Evolutionary conservation across 2,113 vertebrate species (phyloP).

Genomic region (Notiomystis cincta): DNA sequence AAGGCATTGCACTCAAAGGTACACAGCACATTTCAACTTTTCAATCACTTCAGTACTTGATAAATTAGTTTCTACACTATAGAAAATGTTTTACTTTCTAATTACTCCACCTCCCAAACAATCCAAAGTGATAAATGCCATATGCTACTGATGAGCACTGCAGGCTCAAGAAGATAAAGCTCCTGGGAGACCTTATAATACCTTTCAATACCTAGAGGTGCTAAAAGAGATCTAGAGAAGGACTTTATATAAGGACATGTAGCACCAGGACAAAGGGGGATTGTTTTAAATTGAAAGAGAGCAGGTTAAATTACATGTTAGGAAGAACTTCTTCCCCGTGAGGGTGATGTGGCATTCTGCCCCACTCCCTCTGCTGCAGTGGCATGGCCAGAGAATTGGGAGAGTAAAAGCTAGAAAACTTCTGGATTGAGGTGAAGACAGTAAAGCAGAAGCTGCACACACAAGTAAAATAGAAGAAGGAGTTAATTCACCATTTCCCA

Average conservation of each 20-base stretch:
- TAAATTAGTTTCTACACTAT: neutral
- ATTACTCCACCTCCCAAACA: neutral
- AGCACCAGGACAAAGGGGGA: neutral
- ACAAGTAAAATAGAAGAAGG: neutral
- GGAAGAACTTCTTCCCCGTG: neutral
- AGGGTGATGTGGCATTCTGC: neutral
- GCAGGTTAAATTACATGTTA: neutral
- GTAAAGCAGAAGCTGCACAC: neutral
- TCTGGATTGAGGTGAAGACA: neutral
- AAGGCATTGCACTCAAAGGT: neutral
- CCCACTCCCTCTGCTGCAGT: rapidly evolving
- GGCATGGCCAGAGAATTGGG: neutral
- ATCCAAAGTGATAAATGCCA: neutral
- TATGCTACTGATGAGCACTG: neutral
- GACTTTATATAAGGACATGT: neutral
- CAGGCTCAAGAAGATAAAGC: neutral
- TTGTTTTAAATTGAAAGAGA: neutral
- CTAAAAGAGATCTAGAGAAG: neutral
- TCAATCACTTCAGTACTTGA: neutral
- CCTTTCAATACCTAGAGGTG: neutral
- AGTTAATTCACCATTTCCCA: neutral
- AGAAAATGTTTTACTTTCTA: neutral
- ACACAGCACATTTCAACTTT: neutral
- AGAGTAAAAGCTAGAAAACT: neutral
- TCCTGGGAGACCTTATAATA: neutral